Conservation (phyloP, 2,797 vertebrate species). For the Lepilemur septentrionalis region DNA sequence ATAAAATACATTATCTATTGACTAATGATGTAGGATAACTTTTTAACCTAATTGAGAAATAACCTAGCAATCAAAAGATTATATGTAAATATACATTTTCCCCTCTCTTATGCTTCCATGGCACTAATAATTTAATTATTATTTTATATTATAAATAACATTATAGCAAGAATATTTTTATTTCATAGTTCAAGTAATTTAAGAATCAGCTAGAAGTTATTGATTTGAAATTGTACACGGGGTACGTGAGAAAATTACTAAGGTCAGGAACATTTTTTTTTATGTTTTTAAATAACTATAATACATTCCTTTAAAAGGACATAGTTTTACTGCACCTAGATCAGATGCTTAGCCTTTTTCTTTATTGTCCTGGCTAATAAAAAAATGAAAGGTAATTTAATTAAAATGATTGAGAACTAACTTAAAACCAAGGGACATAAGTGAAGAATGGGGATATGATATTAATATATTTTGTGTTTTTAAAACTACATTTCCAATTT, state of each 20-base stretch:
- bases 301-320: constrained; percentile 46
- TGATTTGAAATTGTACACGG: not conserved
- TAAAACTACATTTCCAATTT: constrained; percentile 47
- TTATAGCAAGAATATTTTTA: not conserved
- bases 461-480: constrained; percentile 72
- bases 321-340: constrained; percentile 17
- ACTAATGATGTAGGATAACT: constrained; percentile 20
- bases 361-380: constrained; percentile 35
- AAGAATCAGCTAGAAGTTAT: not conserved
- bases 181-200: not conserved
- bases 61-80: not conserved
- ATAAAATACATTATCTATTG: not conserved
- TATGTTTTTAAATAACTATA: constrained; percentile 16
- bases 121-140: not conserved
- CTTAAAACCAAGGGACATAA: constrained; percentile 40
- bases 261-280: not conserved
- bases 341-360: constrained; percentile 48
- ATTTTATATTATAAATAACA: constrained; percentile 15
- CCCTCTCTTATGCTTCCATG: not conserved
- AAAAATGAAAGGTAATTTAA: constrained; percentile 69
- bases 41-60: constrained; percentile 11
- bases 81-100: not conserved
- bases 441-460: constrained; percentile 48
- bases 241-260: not conserved
- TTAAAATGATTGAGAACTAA: constrained; percentile 70